These are phyloP conservation scores for Gallinago undulata DNA, from an alignment of 2,113 vertebrate genomes.

Conservation along the genomic window DNA sequence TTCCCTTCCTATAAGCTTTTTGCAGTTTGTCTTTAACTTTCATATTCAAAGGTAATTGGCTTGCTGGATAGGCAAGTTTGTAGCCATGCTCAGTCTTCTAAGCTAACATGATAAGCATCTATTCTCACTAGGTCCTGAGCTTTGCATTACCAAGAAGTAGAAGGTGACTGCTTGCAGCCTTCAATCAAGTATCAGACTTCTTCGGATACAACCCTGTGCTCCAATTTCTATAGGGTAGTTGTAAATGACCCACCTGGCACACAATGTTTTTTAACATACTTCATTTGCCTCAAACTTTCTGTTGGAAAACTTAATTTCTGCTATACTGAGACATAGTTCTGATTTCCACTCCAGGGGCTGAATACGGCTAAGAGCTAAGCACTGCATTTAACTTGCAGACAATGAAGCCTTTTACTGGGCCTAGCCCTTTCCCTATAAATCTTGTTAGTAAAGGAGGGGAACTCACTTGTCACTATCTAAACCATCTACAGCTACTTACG, in stretches of 20 bases:
- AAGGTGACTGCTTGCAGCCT: background rate
- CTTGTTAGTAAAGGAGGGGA: background rate
- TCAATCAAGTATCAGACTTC: background rate
- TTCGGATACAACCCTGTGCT: background rate
- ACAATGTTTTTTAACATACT: background rate
- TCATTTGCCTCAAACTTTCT: background rate
- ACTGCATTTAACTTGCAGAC: background rate
- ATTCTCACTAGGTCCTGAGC: background rate
- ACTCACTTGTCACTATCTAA: conserved; percentile 25
- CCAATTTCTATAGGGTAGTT: background rate
- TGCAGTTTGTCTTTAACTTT: background rate
- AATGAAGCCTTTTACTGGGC: background rate
- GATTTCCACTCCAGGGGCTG: background rate
- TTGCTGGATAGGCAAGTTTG: background rate
- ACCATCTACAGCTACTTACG: background rate
- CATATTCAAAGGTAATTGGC: background rate
- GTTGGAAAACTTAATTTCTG: background rate
- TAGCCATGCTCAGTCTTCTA: background rate
- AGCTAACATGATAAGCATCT: background rate
- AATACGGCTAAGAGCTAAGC: background rate
- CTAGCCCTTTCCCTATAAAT: conserved; percentile 15
- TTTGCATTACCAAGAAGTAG: background rate
- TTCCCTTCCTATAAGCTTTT: background rate
- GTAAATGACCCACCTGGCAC: background rate
- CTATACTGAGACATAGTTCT: background rate